Evolutionary conservation across 2,113 vertebrate species (phyloP), one percentile per base, ranked within the genome.

Genomic region (Pelodiscus sinensis): DNA sequence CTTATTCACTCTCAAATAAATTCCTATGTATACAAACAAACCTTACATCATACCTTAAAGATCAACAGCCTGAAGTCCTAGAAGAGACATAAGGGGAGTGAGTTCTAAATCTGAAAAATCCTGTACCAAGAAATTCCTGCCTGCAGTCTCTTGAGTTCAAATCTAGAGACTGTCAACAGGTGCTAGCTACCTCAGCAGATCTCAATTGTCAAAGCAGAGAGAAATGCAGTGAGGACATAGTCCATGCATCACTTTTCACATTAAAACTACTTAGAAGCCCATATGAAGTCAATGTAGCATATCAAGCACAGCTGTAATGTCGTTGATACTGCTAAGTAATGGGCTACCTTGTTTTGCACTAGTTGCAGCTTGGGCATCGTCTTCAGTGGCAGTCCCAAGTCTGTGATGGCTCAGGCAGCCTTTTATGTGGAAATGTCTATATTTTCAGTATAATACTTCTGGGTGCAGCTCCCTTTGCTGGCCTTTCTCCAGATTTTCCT

Each of bases 401-500:
- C n/a, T 82, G 2, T 51, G 22, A 84, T 0, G 92, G 58, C 29
- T 18, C 21, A 90, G 81, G 68, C 58, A 85, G 52, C 35, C 85
- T 38, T 89, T 68, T 79, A 22, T 51, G 81, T 90, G 22, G 3
- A 86, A 91, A 86, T 55, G 89, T 58, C 11, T 9, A 19, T 27
- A 9, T 24, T 84, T 90, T 81, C 50, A 82, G 87, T 92, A 85
- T 19, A 81, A 92, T 96, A 89, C 27, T 81, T 56, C 65, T 94
- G 89, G 91, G 86, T 62, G 55, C 68, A 92, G 78, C 78, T 75
- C 35, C 51, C 71, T n/a, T 44, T 27, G 80, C 82, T 89, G 94
- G 86, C 83, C 60, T 93, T 91, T 81, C 55, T 92, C 90, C 97
- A 96, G 93, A 95, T 97, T 95, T 44, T 44, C 44, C 44, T 44